phyloP scores from a whole-genome alignment of 2,113 vertebrate species.

The Ictalurus furcatus region DNA sequence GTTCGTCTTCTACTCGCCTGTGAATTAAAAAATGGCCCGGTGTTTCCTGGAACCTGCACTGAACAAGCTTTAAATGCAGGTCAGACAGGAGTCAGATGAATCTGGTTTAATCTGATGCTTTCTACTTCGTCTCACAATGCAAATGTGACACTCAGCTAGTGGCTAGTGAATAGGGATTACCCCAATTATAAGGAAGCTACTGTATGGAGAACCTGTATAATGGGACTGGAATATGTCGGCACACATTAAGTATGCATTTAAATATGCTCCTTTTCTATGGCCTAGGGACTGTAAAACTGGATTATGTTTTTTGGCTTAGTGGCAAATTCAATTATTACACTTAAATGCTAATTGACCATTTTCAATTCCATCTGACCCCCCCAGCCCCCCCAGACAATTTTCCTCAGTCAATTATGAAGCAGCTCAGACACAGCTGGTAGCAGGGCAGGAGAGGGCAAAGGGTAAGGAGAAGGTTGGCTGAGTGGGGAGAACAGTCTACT shows the following conservation, averaged over 20 bases:
- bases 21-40: slow-evolving; percentile 25
- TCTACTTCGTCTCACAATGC: not conserved
- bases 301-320: slow-evolving; percentile 41
- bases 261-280: not conserved
- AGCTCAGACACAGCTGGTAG: not conserved
- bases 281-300: slow-evolving; percentile 42
- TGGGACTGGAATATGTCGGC: not conserved
- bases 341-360: slow-evolving; percentile 51
- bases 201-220: not conserved
- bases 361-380: slow-evolving; percentile 56
- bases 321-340: slow-evolving; percentile 23
- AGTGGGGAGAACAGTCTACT: slow-evolving; percentile 38
- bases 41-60: slow-evolving; percentile 18
- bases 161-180: slow-evolving; percentile 8
- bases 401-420: slow-evolving; percentile 57
- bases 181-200: slow-evolving; percentile 11
- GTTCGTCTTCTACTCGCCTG: slow-evolving; percentile 29
- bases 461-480: slow-evolving; percentile 44
- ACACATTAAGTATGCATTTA: slow-evolving; percentile 19
- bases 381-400: slow-evolving; percentile 45
- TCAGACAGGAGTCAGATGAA: not conserved
- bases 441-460: not conserved
- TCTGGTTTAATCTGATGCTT: slow-evolving; percentile 5
- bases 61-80: slow-evolving; percentile 3
- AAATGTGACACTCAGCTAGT: not conserved